These are phyloP conservation scores for Lasioglossum marginatum DNA, from an alignment of 2,888 invertebrate genomes.

Conservation along the genomic window DNA sequence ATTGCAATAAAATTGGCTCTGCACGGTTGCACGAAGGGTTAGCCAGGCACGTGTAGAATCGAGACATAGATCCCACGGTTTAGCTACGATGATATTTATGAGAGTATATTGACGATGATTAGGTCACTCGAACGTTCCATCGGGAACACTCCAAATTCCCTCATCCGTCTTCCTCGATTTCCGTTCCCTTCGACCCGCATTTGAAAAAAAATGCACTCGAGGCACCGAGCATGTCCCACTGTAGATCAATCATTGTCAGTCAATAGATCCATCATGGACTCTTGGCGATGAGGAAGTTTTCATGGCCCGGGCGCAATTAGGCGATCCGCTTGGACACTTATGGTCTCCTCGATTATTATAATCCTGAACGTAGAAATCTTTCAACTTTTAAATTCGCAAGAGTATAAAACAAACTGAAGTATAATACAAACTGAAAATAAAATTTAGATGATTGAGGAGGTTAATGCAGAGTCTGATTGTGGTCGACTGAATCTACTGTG, in stretches of 20 bases:
- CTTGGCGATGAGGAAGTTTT: constrained; percentile 36
- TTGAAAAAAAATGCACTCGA: constrained; percentile 34
- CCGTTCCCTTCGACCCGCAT: constrained; percentile 39
- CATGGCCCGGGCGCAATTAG: constrained; percentile 32
- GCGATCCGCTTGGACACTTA: neutral
- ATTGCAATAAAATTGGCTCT: neutral
- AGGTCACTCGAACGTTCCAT: constrained; percentile 1
- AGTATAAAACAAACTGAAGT: neutral
- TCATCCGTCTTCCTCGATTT: constrained; percentile 65
- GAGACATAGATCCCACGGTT: neutral
- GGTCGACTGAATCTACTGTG: neutral
- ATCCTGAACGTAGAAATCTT: neutral
- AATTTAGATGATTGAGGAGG: no score
- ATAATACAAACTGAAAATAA: neutral
- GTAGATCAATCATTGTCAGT: constrained; percentile 69
- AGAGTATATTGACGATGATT: constrained; percentile 15
- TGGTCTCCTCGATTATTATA: neutral
- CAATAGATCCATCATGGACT: constrained; percentile 60
- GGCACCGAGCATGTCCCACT: constrained; percentile 36
- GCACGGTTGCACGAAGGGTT: neutral
- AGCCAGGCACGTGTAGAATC: neutral
- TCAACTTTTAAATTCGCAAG: neutral
- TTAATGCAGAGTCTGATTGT: neutral
- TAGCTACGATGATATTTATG: neutral
- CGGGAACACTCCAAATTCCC: constrained; percentile 55